These are phyloP conservation scores for Epirrhoe alternata DNA, from an alignment of 2,888 invertebrate genomes.

Conservation along the genomic window DNA sequence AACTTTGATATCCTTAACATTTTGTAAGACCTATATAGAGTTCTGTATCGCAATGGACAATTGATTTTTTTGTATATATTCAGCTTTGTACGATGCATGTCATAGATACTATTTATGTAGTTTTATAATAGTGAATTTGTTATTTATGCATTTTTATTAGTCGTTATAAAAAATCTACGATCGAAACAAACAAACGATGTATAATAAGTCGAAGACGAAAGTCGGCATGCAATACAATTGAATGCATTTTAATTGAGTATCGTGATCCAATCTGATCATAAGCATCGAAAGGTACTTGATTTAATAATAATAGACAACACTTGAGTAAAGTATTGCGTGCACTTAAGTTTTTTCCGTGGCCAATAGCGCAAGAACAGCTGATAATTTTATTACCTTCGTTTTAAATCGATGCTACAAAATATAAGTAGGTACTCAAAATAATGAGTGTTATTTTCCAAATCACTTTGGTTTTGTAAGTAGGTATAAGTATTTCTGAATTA, in stretches of 20 bases:
- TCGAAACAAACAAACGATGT: not conserved
- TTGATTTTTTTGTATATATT: no score
- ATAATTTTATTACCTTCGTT: slow-evolving; percentile 20
- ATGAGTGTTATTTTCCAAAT: not conserved
- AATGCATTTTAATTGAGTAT: slow-evolving; percentile 20
- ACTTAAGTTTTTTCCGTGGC: slow-evolving; percentile 21
- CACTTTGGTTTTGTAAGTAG: not conserved
- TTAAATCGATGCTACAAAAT: not conserved
- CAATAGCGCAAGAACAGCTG: slow-evolving; percentile 17
- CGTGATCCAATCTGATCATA: slow-evolving; percentile 36
- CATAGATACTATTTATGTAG: no score
- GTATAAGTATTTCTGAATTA: not conserved
- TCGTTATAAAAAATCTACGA: no score
- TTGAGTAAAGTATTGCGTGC: slow-evolving; percentile 23
- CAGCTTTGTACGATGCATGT: no score
- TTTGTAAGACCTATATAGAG: no score
- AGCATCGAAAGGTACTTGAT: slow-evolving; percentile 35
- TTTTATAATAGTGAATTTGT: no score
- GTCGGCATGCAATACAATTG: slow-evolving; percentile 10
- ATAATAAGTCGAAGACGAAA: slow-evolving; percentile 4
- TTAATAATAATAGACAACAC: slow-evolving; percentile 36
- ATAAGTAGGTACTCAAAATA: not conserved
- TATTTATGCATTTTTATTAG: no score
- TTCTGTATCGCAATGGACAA: no score
- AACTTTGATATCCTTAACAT: no score